phyloP scores from a whole-genome alignment of 2,797 vertebrate genomes.

The Sebastes flavidus region DNA sequence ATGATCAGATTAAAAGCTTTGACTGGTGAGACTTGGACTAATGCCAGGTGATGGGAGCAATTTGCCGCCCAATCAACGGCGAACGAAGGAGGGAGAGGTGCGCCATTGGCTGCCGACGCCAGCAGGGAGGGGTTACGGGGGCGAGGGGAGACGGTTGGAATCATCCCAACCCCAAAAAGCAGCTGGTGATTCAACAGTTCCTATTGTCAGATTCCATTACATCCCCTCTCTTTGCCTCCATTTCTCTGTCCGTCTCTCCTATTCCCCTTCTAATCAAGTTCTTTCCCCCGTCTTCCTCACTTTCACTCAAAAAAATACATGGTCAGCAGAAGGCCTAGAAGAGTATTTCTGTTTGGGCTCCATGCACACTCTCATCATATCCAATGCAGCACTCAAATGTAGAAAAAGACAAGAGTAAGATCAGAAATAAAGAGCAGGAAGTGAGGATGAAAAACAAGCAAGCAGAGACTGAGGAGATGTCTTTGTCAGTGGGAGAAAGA shows the following conservation, averaged over 20 bases:
- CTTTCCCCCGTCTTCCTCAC: slow-evolving; percentile 37
- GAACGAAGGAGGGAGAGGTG: slow-evolving; percentile 34
- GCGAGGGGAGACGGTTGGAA: slow-evolving; percentile 21
- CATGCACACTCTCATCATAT: background rate
- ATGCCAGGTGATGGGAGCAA: slow-evolving; percentile 73
- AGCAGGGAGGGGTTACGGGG: slow-evolving; percentile 17
- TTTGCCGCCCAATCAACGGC: slow-evolving; percentile 62
- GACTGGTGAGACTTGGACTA: slow-evolving; percentile 66
- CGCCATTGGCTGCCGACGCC: slow-evolving; percentile 43
- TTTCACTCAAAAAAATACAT: slow-evolving; percentile 43
- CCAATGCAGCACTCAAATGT: background rate
- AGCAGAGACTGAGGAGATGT: slow-evolving; percentile 74
- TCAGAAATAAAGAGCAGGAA: slow-evolving; percentile 34
- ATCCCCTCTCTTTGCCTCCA: slow-evolving; percentile 10
- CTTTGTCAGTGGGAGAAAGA: slow-evolving; percentile 76
- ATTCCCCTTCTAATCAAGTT: slow-evolving; percentile 50
- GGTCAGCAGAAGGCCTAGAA: slow-evolving; percentile 56
- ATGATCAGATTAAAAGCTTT: slow-evolving; percentile 76
- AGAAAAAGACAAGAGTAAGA: slow-evolving; percentile 2
- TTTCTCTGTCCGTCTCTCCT: background rate
- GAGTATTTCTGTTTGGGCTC: slow-evolving; percentile 34
- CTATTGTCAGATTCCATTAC: slow-evolving; percentile 72
- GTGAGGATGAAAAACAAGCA: slow-evolving; percentile 45
- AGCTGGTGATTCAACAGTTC: slow-evolving; percentile 70
- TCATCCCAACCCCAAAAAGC: slow-evolving; percentile 52